Percentiles rank a stretch among this genome's conserved stretches.
Conservation (phyloP, 2,113 vertebrate genomes). For the Sphaerodactylus townsendi region DNA sequence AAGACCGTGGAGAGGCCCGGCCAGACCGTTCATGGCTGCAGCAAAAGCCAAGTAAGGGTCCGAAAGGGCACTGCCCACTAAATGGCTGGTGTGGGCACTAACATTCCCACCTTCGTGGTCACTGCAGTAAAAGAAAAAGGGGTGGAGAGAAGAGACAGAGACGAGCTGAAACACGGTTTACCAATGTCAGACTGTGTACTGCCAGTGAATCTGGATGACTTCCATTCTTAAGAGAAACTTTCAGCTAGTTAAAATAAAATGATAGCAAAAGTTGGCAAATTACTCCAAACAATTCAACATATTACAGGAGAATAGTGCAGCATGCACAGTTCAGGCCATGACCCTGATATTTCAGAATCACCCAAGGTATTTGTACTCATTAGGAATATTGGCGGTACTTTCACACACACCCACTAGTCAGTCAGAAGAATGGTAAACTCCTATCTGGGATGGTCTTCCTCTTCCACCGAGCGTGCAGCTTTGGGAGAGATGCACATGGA, state of each 20-base stretch:
- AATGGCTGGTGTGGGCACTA: conserved; percentile 94
- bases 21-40: conserved; percentile 95
- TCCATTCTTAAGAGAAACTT: background rate
- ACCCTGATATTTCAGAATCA: background rate
- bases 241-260: too few relatives aligned
- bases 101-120: conserved; percentile 96
- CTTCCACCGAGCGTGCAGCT: too few relatives aligned
- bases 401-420: background rate
- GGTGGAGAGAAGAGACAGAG: background rate
- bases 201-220: background rate
- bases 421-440: too few relatives aligned
- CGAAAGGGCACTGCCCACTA: conserved; percentile 93
- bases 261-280: too few relatives aligned
- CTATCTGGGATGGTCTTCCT: too few relatives aligned
- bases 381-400: background rate
- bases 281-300: background rate
- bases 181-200: background rate
- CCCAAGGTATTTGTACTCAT: background rate
- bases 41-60: conserved; percentile 94
- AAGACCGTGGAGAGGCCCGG: conserved; percentile 93
- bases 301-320: background rate
- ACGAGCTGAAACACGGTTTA: background rate
- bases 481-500: too few relatives aligned
- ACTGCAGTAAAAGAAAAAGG: conserved; percentile 66
- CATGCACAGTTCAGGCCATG: background rate